Conservation (phyloP, 2,113 vertebrate species). For the Saguinus imperator region DNA sequence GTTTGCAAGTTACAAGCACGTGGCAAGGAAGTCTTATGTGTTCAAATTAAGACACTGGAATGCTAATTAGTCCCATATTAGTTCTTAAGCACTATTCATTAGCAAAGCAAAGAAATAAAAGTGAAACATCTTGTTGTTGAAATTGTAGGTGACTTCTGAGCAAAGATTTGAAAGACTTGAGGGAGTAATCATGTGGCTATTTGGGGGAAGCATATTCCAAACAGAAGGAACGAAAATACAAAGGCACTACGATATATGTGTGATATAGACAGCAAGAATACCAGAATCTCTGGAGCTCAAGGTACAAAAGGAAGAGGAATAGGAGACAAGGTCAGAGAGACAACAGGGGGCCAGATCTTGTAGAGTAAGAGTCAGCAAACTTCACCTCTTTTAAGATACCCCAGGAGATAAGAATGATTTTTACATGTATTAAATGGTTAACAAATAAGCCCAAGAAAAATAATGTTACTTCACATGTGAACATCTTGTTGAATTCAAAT, state of each 20-base stretch:
- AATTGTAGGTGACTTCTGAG: background rate
- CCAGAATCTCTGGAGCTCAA: background rate
- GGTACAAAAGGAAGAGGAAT: background rate
- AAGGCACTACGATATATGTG: background rate
- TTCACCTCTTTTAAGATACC: background rate
- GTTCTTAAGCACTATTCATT: conserved; percentile 21
- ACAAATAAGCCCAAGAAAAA: background rate
- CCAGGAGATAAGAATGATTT: background rate
- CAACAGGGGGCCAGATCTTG: background rate
- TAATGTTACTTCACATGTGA: background rate
- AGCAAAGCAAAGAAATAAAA: conserved; percentile 27
- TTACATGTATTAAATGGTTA: background rate
- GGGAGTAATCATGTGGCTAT: background rate
- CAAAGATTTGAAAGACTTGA: background rate
- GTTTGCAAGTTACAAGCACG: conserved; percentile 13
- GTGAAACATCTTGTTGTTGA: background rate
- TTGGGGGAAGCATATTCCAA: background rate
- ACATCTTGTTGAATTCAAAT: background rate
- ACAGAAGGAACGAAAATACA: background rate
- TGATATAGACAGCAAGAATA: background rate
- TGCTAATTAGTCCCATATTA: conserved; percentile 10
- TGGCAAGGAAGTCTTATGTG: background rate
- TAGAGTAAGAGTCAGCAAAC: background rate
- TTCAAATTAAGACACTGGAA: conserved; percentile 27
- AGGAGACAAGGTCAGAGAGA: background rate